Conservation (phyloP, 2,888 invertebrate genomes). For the Microdon myrmicae region DNA sequence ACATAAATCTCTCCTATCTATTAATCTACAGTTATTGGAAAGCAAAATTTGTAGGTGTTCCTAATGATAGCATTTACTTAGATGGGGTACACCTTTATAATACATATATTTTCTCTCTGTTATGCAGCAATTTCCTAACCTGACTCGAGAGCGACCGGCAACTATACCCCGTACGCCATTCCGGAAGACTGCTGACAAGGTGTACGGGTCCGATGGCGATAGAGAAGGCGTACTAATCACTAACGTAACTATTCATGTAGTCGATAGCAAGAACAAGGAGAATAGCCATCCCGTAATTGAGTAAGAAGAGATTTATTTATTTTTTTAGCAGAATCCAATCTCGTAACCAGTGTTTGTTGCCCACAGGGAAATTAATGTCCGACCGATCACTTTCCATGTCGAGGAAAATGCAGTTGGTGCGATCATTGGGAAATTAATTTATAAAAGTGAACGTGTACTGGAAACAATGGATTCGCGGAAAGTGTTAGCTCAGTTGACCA, state of each 20-base stretch:
- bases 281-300: constrained; percentile 66
- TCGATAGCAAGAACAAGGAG: constrained; percentile 79
- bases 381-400: constrained; percentile 79
- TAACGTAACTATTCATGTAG: constrained; percentile 85
- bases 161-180: constrained; percentile 41
- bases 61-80: too few relatives aligned
- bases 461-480: constrained; percentile 47
- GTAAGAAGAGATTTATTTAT: constrained; percentile 56
- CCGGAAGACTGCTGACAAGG: constrained; percentile 45
- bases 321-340: background rate
- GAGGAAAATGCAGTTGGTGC: constrained; percentile 80
- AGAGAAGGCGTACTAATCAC: constrained; percentile 78
- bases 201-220: constrained; percentile 57
- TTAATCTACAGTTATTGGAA: too few relatives aligned
- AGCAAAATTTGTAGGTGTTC: too few relatives aligned
- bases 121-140: constrained; percentile 63
- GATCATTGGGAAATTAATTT: constrained; percentile 77
- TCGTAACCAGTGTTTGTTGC: constrained; percentile 55
- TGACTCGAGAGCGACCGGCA: constrained; percentile 53
- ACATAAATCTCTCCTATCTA: too few relatives aligned
- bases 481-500: constrained; percentile 36
- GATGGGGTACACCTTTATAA: too few relatives aligned
- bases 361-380: constrained; percentile 76
- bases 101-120: too few relatives aligned
- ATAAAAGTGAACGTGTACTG: constrained; percentile 66